Evolutionary conservation across 2,113 vertebrate species (phyloP).

Genomic region (Larimichthys polyactis): DNA sequence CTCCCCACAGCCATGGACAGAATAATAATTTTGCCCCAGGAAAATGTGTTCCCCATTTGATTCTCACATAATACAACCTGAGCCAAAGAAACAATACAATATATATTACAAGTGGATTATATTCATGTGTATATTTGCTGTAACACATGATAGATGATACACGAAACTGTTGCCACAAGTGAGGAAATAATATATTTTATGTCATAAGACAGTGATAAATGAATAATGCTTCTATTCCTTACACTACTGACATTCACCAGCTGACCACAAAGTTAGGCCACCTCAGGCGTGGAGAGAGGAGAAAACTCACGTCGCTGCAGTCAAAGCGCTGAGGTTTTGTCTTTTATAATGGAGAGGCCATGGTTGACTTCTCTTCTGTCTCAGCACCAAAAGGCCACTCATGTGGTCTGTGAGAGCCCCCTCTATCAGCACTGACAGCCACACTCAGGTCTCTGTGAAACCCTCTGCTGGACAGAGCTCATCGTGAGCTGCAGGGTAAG

Average conservation of each 20-base stretch:
- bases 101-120: background rate
- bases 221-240: background rate
- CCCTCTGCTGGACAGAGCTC: slow-evolving; percentile 34
- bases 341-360: background rate
- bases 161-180: background rate
- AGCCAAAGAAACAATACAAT: background rate
- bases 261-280: background rate
- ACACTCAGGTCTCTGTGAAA: background rate
- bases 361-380: slow-evolving; percentile 9
- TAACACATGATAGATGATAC: background rate
- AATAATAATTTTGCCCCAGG: background rate
- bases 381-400: background rate
- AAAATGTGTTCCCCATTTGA: background rate
- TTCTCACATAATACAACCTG: background rate
- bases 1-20: background rate
- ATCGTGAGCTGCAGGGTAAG: slow-evolving; percentile 34
- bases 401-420: background rate
- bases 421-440: slow-evolving; percentile 23
- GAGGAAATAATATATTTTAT: background rate
- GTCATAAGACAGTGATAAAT: background rate
- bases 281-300: background rate
- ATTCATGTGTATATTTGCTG: background rate
- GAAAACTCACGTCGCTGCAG: background rate
- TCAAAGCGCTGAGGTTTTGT: background rate
- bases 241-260: background rate